Evolutionary conservation across 2,888 invertebrate genomes (phyloP), one percentile per base, ranked within the genome.

Genomic region (Temnothorax ravouxi): DNA sequence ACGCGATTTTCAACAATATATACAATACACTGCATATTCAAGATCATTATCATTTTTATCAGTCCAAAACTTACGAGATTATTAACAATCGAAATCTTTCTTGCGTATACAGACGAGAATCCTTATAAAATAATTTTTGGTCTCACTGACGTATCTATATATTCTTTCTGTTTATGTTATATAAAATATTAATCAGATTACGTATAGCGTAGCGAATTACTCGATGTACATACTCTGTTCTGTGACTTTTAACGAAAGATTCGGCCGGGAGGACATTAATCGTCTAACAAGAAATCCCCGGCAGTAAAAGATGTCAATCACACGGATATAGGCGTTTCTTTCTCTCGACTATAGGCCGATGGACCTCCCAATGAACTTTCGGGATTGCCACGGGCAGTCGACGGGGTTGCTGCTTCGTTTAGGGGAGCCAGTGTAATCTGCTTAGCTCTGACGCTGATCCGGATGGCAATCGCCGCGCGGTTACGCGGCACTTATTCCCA

Each of bases 361-460:
- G 87, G 83, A 87, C 87, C 88, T 87, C 86, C 88, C 88, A 80
- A 86, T 86, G 87, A 87, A 89, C 85, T 82, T 85, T 83, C 82
- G 88, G 83, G 85, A 80, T 79, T 87, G 89, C 87, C 88, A 83
- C 84, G 86, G 83, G 77, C 82, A 84, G 84, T 84, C 86, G 84
- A 79, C 72, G 85, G 87, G 85, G 89, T 87, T 88, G 91, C 88
- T 91, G 87, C 88, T 90, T 93, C 91, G 90, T 92, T 91, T 87
- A 88, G 92, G 90, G 87, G 90, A 86, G 86, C 83, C 88, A 94
- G 66, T 80, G 95, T 96, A 96, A 96, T 96, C 96, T 95, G 95
- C 96, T 96, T 96, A 95, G 95, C 93, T 11, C 94, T 96, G 96
- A 96, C 96, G 95, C 95, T 96, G 96, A 96, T 96, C 95, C 96